A percentile compares a stretch with the other conserved stretches of the same genome.
phyloP scores from a whole-genome alignment of 2,888 invertebrate species.

The Zootermopsis nevadensis region DNA sequence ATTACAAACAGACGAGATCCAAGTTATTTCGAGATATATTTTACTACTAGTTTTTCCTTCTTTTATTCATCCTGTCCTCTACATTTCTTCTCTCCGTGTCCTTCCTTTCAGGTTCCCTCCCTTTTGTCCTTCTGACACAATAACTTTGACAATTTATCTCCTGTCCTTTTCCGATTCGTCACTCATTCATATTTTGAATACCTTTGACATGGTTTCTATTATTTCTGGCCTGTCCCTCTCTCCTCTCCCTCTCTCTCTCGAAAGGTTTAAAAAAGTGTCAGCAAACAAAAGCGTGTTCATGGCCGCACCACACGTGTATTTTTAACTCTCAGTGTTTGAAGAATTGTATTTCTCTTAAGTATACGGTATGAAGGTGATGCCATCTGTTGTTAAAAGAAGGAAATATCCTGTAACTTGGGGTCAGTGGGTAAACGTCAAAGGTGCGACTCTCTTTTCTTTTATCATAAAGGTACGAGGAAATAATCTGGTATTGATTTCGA shows the following conservation, averaged over 20 bases:
- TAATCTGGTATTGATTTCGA: not conserved
- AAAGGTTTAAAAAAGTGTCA: not conserved
- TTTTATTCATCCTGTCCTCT: not conserved
- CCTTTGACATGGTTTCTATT: conserved; percentile 18
- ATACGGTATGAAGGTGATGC: conserved; percentile 31
- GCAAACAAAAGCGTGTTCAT: conserved; percentile 22
- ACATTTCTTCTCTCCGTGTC: not conserved
- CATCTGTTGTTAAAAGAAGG: conserved; percentile 22
- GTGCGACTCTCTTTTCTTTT: conserved; percentile 33
- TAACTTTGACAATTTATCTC: not conserved
- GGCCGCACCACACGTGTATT: conserved; percentile 31
- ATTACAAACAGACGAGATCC: no score
- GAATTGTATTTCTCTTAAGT: conserved; percentile 40
- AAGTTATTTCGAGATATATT: no score
- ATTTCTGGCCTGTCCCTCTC: conserved; percentile 4
- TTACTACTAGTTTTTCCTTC: no score
- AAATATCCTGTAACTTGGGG: conserved; percentile 22
- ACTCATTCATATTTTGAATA: conserved; percentile 23
- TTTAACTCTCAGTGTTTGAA: conserved; percentile 18
- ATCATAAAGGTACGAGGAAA: not conserved
- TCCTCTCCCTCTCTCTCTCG: not conserved
- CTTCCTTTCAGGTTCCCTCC: not conserved
- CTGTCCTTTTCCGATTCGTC: not conserved
- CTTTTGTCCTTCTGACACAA: not conserved
- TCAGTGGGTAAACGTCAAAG: not conserved